Base-by-base conservation (phyloP, 1,140 invertebrate species). In the Mactra quadrangularis region DNA sequence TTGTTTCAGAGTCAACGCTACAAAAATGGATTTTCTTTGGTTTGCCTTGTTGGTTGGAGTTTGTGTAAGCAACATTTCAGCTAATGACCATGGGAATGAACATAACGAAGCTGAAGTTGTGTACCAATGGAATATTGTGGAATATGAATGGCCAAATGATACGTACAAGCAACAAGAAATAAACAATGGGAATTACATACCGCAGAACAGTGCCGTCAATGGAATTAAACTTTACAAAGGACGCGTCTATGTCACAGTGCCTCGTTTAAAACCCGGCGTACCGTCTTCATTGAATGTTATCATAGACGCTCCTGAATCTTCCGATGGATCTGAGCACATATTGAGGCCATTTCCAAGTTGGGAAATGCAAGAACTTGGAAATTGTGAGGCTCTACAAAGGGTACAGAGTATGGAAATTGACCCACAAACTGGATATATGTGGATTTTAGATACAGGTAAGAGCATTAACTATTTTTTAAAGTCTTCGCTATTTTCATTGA, bases 341-440 rank as follows among this genome's bases (percentile, higher is more conserved):
- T 83, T 90, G 15, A 76, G 81, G 29, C 86, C 89, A 1, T 90
- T 83, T 62, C 89, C 89, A 0, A 86, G 50, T 60, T 87, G 88
- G 87, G 78, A 76, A n/a, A 79, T 75, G 76, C 85, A 90, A 57
- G 78, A 68, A 13, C 25, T 87, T 13, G 84, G 77, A 13, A 72
- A 89, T 57, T 90, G 89, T 64, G 50, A 76, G 1, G 85, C 84
- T 22, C 84, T 90, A 22, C 89, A 89, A 83, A 75, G 77, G 15
- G 89, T 89, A 35, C 85, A 88, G 66, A 86, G 84, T 59, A 87
- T 89, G 82, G 87, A 88, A 59, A 83, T 90, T 15, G 89, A 90
- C 62, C 83, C 86, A 11, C 85, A 86, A 41, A 87, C 84, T 6
- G 89, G 88, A 1, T 82, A 62, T 27, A 88, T 90, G 87, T 90